phyloP scores from a whole-genome alignment of 2,113 vertebrate species.

The Nothoprocta pentlandii region DNA sequence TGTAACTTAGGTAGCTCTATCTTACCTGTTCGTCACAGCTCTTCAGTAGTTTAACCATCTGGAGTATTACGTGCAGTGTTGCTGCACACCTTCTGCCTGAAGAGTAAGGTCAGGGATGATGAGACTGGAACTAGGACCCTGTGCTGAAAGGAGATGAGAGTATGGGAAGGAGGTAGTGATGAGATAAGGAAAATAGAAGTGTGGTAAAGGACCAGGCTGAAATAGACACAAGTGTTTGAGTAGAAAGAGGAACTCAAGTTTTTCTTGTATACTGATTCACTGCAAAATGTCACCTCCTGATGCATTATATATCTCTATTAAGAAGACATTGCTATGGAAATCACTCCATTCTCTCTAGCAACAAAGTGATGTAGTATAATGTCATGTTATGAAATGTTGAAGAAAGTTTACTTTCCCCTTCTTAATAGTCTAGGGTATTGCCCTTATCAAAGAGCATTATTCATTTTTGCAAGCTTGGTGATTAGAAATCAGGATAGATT shows the following conservation, averaged over 20 bases:
- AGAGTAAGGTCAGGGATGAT: neutral
- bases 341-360: neutral
- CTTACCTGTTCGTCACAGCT: neutral
- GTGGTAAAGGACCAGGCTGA: neutral
- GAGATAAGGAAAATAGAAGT: neutral
- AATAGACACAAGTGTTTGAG: neutral
- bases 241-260: neutral
- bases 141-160: neutral
- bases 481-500: neutral
- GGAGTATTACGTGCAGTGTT: neutral
- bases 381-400: neutral
- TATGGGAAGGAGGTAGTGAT: neutral
- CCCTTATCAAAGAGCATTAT: neutral
- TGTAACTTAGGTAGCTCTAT: neutral
- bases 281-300: neutral
- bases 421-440: neutral
- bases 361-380: neutral
- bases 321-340: rapidly evolving
- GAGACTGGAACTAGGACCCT: neutral
- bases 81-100: neutral
- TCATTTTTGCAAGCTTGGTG: neutral
- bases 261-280: neutral
- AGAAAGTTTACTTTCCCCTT: neutral
- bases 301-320: neutral
- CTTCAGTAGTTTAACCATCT: neutral